Base-by-base conservation (phyloP, 2,113 vertebrate species). In the Austrofundulus limnaeus region DNA sequence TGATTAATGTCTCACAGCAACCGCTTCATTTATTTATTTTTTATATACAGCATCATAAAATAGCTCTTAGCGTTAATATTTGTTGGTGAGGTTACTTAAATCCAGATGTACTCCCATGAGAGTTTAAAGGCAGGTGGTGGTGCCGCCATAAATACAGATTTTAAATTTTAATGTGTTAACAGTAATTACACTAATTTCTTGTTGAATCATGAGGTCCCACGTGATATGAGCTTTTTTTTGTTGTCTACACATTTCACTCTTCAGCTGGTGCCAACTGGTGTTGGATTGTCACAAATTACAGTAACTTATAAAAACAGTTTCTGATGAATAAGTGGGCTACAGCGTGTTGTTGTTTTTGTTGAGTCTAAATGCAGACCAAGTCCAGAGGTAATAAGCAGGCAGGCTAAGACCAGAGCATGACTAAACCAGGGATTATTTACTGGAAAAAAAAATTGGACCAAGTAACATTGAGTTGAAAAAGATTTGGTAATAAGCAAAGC, bases 41-140 rank as follows among this genome's bases (percentile, higher is more conserved):
- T 73, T 24, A 74, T 58, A 51, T n/a, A 20, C 58, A 75, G 57
- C 43, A 50, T 47, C 65, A 50, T 58, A 46, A 70, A 70, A 37
- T 43, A 59, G 61, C 62, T 69, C 51, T 74, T 31, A 71, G 58
- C 5, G 16, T 55, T 68, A 72, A 77, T 72, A 72, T 72, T 76
- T 73, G 55, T 23, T 49, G 23, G 21, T 19, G 17, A 28, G 42
- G 34, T 24, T 25, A 60, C 60, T 45, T 10, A 23, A 61, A 53
- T 13, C n/a, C 57, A 70, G 58, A 51, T 24, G 58, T 15, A 62
- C 72, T 45, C 56, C 53, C 11, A 37, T 11, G 72, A 65, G 70
- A 57, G 23, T 20, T 25, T 38, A 25, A 52, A 16, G 1, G 23
- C 10, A n/a, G 31, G 21, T n/a, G 48, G 19, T 55, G 59, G 51